Conservation (phyloP, 2,888 invertebrate genomes). For the Ferdinandea cuprea region DNA sequence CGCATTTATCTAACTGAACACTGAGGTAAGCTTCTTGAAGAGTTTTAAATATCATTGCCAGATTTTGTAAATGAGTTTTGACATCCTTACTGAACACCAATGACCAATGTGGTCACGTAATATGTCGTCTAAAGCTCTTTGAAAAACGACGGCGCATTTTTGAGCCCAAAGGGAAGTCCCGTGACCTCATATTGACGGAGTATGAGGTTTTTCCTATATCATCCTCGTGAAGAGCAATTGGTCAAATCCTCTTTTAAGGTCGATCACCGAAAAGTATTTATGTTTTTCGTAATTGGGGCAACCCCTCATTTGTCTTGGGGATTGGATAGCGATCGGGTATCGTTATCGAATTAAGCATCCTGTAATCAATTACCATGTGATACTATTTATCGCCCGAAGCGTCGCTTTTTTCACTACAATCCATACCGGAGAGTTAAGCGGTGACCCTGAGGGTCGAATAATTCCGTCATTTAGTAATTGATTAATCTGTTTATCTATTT, state of each 20-base stretch:
- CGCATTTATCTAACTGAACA: constrained; percentile 57
- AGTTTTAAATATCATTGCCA: too few species aligned
- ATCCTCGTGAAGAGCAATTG: constrained; percentile 46
- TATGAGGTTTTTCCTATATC: constrained; percentile 35
- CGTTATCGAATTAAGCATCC: constrained; percentile 47
- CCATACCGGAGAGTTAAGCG: neutral
- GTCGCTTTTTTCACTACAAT: neutral
- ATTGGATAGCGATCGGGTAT: constrained; percentile 43
- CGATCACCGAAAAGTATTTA: constrained; percentile 19
- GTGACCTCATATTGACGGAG: constrained; percentile 44
- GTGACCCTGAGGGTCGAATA: neutral
- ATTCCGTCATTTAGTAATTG: neutral
- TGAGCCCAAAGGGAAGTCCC: constrained; percentile 45
- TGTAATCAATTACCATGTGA: constrained; percentile 31
- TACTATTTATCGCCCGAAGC: constrained; percentile 1
- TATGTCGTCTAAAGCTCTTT: too few species aligned
- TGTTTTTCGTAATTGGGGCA: constrained; percentile 19
- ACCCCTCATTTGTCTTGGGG: constrained; percentile 24
- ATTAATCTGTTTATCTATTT: neutral
- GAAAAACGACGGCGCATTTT: too few species aligned
- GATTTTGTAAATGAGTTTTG: too few species aligned
- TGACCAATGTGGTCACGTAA: constrained; percentile 54
- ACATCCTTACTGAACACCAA: constrained; percentile 40
- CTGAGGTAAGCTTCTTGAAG: too few species aligned
- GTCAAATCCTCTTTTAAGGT: constrained; percentile 51